Percentiles rank a stretch among this genome's conserved stretches.
phyloP scores from a whole-genome alignment of 2,113 vertebrate genomes.

The Terrapene triunguis region DNA sequence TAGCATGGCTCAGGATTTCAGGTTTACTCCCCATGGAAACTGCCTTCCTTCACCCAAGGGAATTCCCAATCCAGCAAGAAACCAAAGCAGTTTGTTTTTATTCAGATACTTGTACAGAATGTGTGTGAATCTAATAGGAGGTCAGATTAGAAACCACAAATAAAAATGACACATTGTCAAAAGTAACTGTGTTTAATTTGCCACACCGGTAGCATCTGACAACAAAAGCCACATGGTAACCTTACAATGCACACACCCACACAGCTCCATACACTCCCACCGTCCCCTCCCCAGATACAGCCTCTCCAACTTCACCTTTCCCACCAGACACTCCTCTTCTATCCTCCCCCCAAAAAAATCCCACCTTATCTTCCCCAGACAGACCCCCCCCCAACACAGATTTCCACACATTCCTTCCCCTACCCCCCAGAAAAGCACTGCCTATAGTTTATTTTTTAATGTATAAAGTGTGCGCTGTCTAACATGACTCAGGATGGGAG shows the following conservation, averaged over 20 bases:
- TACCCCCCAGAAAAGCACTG: not conserved
- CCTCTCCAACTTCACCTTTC: not conserved
- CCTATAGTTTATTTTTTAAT: not conserved
- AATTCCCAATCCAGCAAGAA: conserved; percentile 30
- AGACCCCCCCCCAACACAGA: not conserved
- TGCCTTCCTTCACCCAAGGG: not conserved
- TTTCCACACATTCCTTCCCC: not conserved
- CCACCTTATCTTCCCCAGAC: not conserved
- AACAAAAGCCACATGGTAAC: conserved; percentile 16
- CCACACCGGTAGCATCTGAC: too few relatives aligned
- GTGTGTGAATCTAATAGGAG: not conserved
- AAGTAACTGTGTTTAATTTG: conserved; percentile 2
- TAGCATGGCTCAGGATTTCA: conserved; percentile 23
- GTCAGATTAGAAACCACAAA: conserved; percentile 5
- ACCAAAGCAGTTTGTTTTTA: not conserved
- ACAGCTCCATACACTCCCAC: not conserved
- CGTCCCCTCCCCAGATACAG: not conserved
- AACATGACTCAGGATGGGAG: not conserved
- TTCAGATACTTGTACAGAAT: not conserved
- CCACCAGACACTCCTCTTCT: not conserved
- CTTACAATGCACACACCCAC: not conserved
- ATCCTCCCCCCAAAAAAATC: not conserved
- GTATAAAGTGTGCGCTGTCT: not conserved
- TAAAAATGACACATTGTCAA: conserved; percentile 19
- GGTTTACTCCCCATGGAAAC: not conserved